phyloP scores from a whole-genome alignment of 2,797 vertebrate genomes.

The Falco berigora region DNA sequence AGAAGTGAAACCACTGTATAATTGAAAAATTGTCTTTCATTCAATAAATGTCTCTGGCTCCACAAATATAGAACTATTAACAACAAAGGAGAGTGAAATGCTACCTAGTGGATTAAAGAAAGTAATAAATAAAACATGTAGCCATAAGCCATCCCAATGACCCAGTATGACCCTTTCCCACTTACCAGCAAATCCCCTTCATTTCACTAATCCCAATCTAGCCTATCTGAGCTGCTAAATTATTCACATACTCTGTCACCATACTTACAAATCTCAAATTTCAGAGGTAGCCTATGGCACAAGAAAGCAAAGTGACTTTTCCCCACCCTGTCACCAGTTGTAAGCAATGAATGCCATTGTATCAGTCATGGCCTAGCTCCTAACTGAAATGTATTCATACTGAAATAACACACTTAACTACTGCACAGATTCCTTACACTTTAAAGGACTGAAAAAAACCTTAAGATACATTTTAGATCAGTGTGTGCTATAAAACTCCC shows the following conservation, averaged over 20 bases:
- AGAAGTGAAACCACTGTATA: not conserved
- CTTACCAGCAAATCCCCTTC: not conserved
- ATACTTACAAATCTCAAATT: not conserved
- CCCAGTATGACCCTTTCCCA: not conserved
- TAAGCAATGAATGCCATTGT: accelerated
- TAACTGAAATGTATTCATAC: not conserved
- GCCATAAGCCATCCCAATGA: not conserved
- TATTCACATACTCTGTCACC: not conserved
- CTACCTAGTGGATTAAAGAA: constrained; percentile 5
- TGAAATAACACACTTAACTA: accelerated
- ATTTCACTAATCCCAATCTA: not conserved
- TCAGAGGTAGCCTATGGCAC: not conserved
- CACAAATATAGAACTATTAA: not conserved
- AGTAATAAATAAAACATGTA: constrained; percentile 16
- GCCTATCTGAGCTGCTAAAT: not conserved
- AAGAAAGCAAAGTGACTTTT: not conserved
- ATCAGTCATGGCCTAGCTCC: not conserved
- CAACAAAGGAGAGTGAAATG: not conserved
- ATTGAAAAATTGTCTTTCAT: not conserved
- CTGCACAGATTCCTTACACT: not conserved
- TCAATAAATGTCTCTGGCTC: not conserved
- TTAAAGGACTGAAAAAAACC: not conserved
- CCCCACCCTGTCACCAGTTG: not conserved
- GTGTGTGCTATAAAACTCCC: not conserved
- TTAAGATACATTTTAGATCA: not conserved